Conservation (phyloP, 53 echinoderm and acorn worm genomes). For the Apostichopus leukothele region DNA sequence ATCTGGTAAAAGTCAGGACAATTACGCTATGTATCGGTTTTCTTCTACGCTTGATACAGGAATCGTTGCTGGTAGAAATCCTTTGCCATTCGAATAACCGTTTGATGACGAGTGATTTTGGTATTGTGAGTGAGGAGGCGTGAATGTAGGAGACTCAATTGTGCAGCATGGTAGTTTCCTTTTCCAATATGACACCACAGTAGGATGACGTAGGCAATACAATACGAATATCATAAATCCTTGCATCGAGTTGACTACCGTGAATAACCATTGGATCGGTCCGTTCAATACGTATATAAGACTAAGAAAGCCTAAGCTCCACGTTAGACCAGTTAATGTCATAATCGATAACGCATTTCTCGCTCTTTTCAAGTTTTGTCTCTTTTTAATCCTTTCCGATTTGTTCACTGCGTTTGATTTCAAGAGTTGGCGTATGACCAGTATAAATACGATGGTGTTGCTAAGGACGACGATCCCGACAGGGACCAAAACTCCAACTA, state of each 20-base stretch:
- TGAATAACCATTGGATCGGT: slow-evolving; percentile 70
- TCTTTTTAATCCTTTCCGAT: slow-evolving; percentile 26
- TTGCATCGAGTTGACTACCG: slow-evolving; percentile 78
- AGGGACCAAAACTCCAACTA: not conserved
- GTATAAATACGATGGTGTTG: slow-evolving; percentile 23
- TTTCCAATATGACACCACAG: slow-evolving; percentile 55
- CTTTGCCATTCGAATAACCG: not conserved
- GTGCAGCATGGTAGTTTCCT: slow-evolving; percentile 12
- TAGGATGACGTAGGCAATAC: slow-evolving; percentile 79
- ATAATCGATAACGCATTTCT: slow-evolving; percentile 73
- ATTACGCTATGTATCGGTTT: not conserved
- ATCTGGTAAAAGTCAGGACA: no score
- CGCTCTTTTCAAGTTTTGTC: slow-evolving; percentile 64
- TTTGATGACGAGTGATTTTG: not conserved
- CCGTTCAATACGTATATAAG: slow-evolving; percentile 65
- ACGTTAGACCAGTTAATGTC: slow-evolving; percentile 78
- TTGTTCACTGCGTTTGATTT: slow-evolving; percentile 25
- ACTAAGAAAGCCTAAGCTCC: slow-evolving; percentile 75
- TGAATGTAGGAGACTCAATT: slow-evolving; percentile 1
- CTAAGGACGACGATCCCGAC: not conserved
- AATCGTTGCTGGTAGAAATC: not conserved
- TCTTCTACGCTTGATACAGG: slow-evolving; percentile 28
- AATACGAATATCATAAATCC: slow-evolving; percentile 84
- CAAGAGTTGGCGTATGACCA: slow-evolving; percentile 35
- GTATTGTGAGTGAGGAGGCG: not conserved